Base-by-base conservation (phyloP, 2,797 vertebrate species). In the Bradypodion pumilum region DNA sequence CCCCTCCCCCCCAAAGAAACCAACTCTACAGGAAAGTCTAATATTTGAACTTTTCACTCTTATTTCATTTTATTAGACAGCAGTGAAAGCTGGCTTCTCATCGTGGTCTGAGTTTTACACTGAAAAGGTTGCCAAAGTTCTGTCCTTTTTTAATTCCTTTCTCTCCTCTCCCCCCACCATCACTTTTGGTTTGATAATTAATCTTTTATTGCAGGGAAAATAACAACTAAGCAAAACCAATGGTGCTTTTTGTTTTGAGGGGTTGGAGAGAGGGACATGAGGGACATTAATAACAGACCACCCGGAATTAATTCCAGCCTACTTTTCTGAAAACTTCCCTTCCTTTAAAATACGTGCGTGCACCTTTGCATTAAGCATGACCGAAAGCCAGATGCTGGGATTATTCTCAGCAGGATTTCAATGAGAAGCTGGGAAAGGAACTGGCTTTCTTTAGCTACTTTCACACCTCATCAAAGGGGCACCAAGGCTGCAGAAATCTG, bases 41-140 rank as follows among this genome's bases (percentile, higher is more conserved):
- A 96, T 96, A 96, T 96, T 97, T 97, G 95, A 97, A 97, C 96
- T 96, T 95, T 96, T 96, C 94, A 94, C 95, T 96, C 92, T 91
- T 89, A 80, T 89, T 95, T 94, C 93, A 80, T 88, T 94, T 95
- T 92, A 93, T 92, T 92, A 94, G 90, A 92, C 93, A 94, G 94
- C 90, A 91, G 81, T 89, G 92, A 93, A 93, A 89, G 85, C 88
- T 87, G 89, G 80, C 84, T 88, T 90, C 87, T 49, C 86, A 8
- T 40, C 73, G 78, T 83, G 81, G 86, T 2, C 82, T 16, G 37
- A 87, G 62, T 52, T 89, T 70, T 86, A 89, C 85, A 77, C 29
- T 3, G 21, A 79, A 88, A 88, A 81, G 9, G 37, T 56, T 72
- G 80, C 85, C 80, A 81, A 44, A 25, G 74, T 65, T 59, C n/a